Percentiles rank a stretch among this genome's conserved stretches.
Evolutionary conservation across 1,140 invertebrate species (phyloP).

Genomic region (Dolichoris vasculosae): DNA sequence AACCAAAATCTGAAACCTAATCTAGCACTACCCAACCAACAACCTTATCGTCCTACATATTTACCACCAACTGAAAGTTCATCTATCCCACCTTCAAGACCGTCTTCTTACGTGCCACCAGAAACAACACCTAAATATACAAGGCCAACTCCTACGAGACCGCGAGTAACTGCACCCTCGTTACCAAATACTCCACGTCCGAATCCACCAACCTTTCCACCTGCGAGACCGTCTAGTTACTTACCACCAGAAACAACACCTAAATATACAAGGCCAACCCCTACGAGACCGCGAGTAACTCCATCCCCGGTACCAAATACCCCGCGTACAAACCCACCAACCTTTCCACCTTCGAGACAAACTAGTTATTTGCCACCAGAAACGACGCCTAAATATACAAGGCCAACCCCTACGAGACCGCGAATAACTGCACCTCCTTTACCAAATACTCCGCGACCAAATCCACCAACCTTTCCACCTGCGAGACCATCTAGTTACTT

Average conservation of each 20-base stretch:
- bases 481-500: not conserved
- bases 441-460: constrained; percentile 42
- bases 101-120: not conserved
- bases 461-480: constrained; percentile 14
- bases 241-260: no score
- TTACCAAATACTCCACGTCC: constrained; percentile 53
- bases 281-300: not conserved
- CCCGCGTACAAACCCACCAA: constrained; percentile 40
- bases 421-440: not conserved
- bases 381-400: not conserved
- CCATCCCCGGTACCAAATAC: constrained; percentile 7
- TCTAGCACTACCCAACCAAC: not conserved
- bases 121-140: not conserved
- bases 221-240: no score
- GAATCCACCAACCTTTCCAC: constrained; percentile 34
- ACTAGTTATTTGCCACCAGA: no score
- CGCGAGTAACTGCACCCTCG: not conserved
- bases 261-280: not conserved
- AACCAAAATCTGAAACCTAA: no score
- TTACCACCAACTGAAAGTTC: not conserved
- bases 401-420: not conserved
- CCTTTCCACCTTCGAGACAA: no score
- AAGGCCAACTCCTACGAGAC: no score
- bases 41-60: not conserved
- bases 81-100: not conserved